phyloP scores from a whole-genome alignment of 2,113 vertebrate genomes.

The Mobula birostris region DNA sequence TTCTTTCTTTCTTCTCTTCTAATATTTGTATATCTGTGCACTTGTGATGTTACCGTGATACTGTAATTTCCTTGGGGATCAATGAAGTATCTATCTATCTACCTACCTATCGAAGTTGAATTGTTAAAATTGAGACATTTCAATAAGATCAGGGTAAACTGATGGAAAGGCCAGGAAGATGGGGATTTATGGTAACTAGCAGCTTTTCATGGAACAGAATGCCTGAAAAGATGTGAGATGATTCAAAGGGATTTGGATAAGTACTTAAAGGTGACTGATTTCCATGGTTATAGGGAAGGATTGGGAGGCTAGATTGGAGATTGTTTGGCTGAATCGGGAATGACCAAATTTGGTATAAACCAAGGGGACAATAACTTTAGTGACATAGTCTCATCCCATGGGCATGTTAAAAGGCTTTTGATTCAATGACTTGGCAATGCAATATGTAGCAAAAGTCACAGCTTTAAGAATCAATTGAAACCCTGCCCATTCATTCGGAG shows the following conservation, averaged over 20 bases:
- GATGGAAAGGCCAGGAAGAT: too few relatives aligned
- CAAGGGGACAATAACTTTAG: not conserved
- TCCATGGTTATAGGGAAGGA: not conserved
- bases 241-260: not conserved
- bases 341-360: not conserved
- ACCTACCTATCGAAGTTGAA: too few relatives aligned
- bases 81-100: too few relatives aligned
- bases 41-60: too few relatives aligned
- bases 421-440: not conserved
- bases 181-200: not conserved
- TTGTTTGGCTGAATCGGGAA: too few relatives aligned
- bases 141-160: too few relatives aligned
- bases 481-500: not conserved
- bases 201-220: not conserved
- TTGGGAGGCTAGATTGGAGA: not conserved
- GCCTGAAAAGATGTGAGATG: not conserved
- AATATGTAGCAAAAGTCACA: too few relatives aligned
- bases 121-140: too few relatives aligned
- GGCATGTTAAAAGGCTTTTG: not conserved
- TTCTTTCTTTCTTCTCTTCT: too few relatives aligned
- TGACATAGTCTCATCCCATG: not conserved
- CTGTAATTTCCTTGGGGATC: too few relatives aligned
- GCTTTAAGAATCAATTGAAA: not conserved
- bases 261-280: not conserved
- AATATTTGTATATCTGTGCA: too few relatives aligned